phyloP scores from a whole-genome alignment of 2,797 vertebrate species.

The Dendrocincla fuliginosa region DNA sequence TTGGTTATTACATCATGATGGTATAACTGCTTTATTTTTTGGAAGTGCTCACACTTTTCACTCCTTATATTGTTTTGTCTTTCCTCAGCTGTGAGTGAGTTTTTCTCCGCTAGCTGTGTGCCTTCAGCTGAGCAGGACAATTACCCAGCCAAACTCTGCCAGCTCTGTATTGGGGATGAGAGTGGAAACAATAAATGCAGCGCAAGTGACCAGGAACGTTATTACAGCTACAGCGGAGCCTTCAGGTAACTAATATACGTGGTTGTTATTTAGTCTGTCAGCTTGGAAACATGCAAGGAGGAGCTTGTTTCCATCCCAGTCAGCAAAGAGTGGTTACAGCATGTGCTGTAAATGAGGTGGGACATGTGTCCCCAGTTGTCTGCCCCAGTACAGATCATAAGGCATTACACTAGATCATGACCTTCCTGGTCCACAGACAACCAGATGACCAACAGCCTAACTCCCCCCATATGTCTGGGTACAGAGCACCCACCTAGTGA shows the following conservation, averaged over 20 bases:
- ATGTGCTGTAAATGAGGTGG: neutral
- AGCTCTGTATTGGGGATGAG: conserved; percentile 84
- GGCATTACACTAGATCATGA: neutral
- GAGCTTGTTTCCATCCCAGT: neutral
- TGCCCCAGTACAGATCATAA: neutral
- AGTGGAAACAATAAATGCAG: conserved; percentile 81
- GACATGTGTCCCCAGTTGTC: neutral
- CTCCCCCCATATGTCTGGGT: neutral
- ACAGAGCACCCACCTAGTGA: neutral
- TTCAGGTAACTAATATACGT: conserved; percentile 84
- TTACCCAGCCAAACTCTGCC: conserved; percentile 85
- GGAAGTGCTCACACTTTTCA: neutral
- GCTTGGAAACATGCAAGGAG: neutral
- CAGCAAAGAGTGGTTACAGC: neutral
- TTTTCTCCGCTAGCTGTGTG: conserved; percentile 89
- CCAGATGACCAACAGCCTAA: neutral
- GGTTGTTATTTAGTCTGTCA: neutral
- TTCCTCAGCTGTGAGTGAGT: conserved; percentile 83
- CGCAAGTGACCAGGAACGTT: conserved; percentile 85
- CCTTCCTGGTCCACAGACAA: neutral
- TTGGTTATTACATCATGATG: neutral
- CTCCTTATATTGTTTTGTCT: neutral
- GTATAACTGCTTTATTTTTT: neutral
- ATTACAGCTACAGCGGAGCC: conserved; percentile 87
- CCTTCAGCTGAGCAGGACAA: conserved; percentile 82